Evolutionary conservation across 2,113 vertebrate genomes (phyloP), one percentile per base, ranked within the genome.

Genomic region (Morone saxatilis): DNA sequence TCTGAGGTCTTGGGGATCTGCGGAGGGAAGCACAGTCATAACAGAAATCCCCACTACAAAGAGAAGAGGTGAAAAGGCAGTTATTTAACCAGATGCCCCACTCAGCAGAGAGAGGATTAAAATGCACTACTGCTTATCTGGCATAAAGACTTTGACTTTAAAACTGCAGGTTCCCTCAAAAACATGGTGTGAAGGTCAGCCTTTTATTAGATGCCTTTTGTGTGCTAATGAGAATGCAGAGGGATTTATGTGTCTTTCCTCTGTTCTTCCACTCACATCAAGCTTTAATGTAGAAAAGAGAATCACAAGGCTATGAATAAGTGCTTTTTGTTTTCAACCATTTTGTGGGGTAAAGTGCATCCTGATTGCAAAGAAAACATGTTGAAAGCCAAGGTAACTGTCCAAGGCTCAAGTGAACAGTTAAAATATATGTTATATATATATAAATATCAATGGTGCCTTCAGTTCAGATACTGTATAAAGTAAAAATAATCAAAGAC

Each of bases 81-180:
- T 94, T 93, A 92, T 95, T 95, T 95, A 95, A 95, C 90, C 89
- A 94, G 94, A 94, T 94, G 93, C 92, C 84, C 89, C 88, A 94
- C 91, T 96, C 95, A 95, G 95, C 95, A 95, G 82, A 88, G 89
- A 74, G 83, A 86, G 94, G 95, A 96, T 96, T 95, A 95, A 95
- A 95, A 94, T 90, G 87, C 90, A 88, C 91, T 83, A 86, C 88
- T 90, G 93, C 95, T 96, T 95, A 95, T 95, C 94, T 92, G 76
- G 87, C 91, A 87, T 89, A 88, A 92, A 93, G 94, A 94, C 90
- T 92, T 92, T 91, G 84, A 94, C 92, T 94, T 94, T 89, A 92
- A 93, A 95, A 94, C 79, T 90, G 84, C 92, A 93, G 93, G 88
- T 94, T 94, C 85, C 86, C 78, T 89, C 62, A 88, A 91, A 94